Conservation (phyloP, 2,113 vertebrate genomes). For the Candoia aspera region DNA sequence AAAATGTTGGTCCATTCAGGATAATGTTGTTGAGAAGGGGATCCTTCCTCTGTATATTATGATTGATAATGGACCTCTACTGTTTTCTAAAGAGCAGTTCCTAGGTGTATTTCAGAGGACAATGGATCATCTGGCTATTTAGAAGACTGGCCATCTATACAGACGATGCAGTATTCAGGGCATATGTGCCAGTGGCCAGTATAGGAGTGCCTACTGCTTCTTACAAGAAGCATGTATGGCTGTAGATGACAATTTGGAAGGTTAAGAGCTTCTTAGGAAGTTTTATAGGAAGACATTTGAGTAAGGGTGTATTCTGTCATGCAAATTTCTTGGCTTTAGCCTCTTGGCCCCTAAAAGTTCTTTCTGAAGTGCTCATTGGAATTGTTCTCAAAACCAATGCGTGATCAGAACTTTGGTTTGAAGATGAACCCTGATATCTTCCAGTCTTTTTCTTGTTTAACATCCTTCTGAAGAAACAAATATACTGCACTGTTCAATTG, state of each 20-base stretch:
- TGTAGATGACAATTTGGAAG: not conserved
- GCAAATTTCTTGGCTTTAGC: not conserved
- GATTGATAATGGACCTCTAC: not conserved
- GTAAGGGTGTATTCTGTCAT: not conserved
- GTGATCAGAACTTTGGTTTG: not conserved
- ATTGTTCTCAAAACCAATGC: not conserved
- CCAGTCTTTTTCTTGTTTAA: not conserved
- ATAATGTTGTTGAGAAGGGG: not conserved
- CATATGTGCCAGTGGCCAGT: not conserved
- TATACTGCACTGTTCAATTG: not conserved
- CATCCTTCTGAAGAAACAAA: not conserved
- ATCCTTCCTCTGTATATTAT: not conserved
- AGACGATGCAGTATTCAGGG: not conserved
- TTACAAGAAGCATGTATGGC: not conserved
- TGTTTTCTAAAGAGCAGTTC: not conserved
- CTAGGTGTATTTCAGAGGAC: not conserved
- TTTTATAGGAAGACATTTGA: not conserved
- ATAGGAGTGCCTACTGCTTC: not conserved
- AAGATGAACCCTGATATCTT: not conserved
- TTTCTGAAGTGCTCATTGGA: not conserved
- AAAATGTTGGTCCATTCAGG: not conserved
- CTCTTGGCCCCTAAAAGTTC: not conserved
- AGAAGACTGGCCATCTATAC: not conserved
- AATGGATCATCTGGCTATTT: not conserved
- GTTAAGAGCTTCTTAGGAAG: not conserved